Evolutionary conservation across 2,888 invertebrate genomes (phyloP).

Genomic region (Erebia epiphron): DNA sequence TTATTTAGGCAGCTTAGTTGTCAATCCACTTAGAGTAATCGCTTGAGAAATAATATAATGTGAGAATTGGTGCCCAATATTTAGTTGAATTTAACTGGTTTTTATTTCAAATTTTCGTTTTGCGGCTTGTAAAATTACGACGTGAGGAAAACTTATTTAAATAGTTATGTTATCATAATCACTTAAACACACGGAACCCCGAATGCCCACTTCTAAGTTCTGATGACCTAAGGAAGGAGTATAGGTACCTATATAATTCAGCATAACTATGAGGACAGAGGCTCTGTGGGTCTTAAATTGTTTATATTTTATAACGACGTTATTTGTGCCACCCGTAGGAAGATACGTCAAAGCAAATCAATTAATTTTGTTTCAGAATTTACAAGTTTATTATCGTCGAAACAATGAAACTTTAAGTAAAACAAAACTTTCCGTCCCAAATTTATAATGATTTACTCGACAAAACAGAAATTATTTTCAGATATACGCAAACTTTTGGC

Average conservation of each 20-base stretch:
- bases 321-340: not conserved
- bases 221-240: too few relatives aligned
- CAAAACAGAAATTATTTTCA: conserved; percentile 48
- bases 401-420: conserved; percentile 8
- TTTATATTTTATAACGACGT: too few relatives aligned
- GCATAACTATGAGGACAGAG: too few relatives aligned
- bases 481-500: conserved; percentile 54
- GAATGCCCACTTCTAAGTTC: too few relatives aligned
- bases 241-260: too few relatives aligned
- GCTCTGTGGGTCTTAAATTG: too few relatives aligned
- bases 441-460: conserved; percentile 31
- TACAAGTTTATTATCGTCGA: not conserved
- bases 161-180: too few relatives aligned
- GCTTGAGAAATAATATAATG: not conserved
- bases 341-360: not conserved
- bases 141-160: too few relatives aligned
- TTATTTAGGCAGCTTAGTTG: not conserved
- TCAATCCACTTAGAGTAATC: not conserved
- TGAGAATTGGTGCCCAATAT: not conserved
- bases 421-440: conserved; percentile 25
- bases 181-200: too few relatives aligned
- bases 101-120: too few relatives aligned
- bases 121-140: too few relatives aligned
- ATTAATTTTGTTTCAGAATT: not conserved
- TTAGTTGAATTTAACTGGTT: not conserved